Evolutionary conservation across 1,140 invertebrate genomes (phyloP).

Genomic region (Tetramorium alpestre): DNA sequence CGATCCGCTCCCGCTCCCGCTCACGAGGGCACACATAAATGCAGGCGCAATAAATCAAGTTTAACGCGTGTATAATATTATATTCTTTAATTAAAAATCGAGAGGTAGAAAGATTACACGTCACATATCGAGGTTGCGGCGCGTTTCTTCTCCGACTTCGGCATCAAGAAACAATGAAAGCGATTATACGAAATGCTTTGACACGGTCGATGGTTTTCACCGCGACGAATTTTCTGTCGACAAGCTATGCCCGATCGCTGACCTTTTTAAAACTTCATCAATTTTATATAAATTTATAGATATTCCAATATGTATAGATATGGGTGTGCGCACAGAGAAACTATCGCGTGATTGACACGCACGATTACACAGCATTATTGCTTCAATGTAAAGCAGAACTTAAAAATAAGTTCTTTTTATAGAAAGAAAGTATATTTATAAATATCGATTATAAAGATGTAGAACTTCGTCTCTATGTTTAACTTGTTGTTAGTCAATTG

Average conservation of each 20-base stretch:
- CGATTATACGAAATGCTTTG: slow-evolving; percentile 66
- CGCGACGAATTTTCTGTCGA: slow-evolving; percentile 54
- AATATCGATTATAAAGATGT: neutral
- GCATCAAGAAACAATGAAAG: slow-evolving; percentile 76
- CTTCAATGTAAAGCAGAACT: neutral
- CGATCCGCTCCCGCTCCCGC: slow-evolving; percentile 39
- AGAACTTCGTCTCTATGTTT: neutral
- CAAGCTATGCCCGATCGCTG: slow-evolving; percentile 11
- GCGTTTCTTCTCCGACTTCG: slow-evolving; percentile 73
- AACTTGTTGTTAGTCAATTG: too few relatives aligned
- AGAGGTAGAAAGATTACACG: slow-evolving; percentile 76
- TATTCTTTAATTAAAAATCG: slow-evolving; percentile 82
- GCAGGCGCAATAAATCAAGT: slow-evolving; percentile 78
- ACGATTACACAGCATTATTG: neutral
- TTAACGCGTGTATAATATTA: slow-evolving; percentile 78
- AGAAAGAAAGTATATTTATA: neutral
- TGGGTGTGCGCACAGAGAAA: neutral
- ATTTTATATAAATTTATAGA: slow-evolving; percentile 9
- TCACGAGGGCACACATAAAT: slow-evolving; percentile 58
- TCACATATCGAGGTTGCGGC: slow-evolving; percentile 63
- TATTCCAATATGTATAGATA: neutral
- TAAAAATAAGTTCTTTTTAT: neutral
- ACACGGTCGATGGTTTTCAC: slow-evolving; percentile 40
- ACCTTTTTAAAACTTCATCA: slow-evolving; percentile 36
- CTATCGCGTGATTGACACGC: neutral